A percentile compares a stretch with the other conserved stretches of the same genome.
Evolutionary conservation across 2,888 invertebrate genomes (phyloP).

Genomic region (Chalcis sispes): DNA sequence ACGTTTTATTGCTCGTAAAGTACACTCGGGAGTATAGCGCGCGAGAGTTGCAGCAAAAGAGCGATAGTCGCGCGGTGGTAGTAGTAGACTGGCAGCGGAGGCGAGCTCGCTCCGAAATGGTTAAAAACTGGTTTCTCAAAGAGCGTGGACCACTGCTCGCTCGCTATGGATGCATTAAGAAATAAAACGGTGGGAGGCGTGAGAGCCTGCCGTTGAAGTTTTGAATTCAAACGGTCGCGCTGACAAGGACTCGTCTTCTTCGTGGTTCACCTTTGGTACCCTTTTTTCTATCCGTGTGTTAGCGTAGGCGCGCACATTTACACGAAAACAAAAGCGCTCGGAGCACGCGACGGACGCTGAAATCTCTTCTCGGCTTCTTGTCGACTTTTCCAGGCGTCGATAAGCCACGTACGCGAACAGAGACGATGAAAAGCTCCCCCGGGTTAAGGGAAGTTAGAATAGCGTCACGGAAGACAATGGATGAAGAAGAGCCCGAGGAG

Average conservation of each 20-base stretch:
- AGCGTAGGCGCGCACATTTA: background rate
- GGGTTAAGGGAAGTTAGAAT: background rate
- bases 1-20: too few relatives aligned
- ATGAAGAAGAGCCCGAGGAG: too few relatives aligned
- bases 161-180: background rate
- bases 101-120: background rate
- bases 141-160: background rate
- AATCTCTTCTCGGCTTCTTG: background rate
- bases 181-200: background rate
- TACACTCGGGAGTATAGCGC: background rate
- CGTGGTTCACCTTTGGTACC: background rate
- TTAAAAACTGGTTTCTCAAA: constrained; percentile 31
- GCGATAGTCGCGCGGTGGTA: too few relatives aligned
- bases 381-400: constrained; percentile 4
- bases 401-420: constrained; percentile 6
- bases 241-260: constrained; percentile 1
- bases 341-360: background rate
- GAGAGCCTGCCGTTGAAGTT: background rate
- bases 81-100: too few relatives aligned
- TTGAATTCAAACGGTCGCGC: constrained; percentile 27
- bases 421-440: background rate
- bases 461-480: background rate
- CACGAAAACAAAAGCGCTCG: background rate
- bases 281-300: background rate
- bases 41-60: too few relatives aligned